Base-by-base conservation (phyloP, 2,888 invertebrate genomes). In the Agriotes lineatus region DNA sequence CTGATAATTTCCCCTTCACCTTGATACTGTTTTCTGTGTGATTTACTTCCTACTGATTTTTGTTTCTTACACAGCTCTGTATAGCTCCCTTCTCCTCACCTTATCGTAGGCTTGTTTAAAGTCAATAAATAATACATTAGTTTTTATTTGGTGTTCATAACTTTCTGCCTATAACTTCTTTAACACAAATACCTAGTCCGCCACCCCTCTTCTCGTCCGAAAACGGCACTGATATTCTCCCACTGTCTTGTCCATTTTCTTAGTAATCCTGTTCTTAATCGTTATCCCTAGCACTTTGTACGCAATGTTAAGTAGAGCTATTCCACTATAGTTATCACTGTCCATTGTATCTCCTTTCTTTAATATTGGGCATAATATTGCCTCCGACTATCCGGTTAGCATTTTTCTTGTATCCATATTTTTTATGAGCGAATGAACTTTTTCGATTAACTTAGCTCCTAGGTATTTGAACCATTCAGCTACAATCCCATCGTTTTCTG, bases 101-200 rank as follows among this genome's bases (percentile, higher is more conserved):
- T n/a, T 39, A 39, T 39, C 39, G 39, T 14, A 39, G n/a, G n/a
- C 3, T 10, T 39, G 39, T 39, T 39, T 39, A 39, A 44, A 44
- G 19, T 44, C 44, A 16, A 44, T 16, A 19, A 44, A 44, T 44
- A 44, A 44, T 3, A 44, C 18, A 12, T 44, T 44, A 19, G 44
- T 44, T 19, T 44, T 18, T 44, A 44, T 10, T 18, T 19, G 16
- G 12, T 44, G 16, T 14, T 44, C 44, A 44, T 44, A 44, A 10
- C 44, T 44, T 14, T 44, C 44, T 44, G 44, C 44, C 19, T 44
- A 18, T 44, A 44, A 44, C 16, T 44, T 18, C 37, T 30, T 30
- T 30, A 30, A n/a, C n/a, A n/a, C n/a, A n/a, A n/a, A n/a, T n/a
- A n/a, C n/a, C n/a, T 33, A 9, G 9, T 33, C 9, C 33, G 9